Evolutionary conservation across 2,113 vertebrate species (phyloP).

Genomic region (Seriola rivoliana): DNA sequence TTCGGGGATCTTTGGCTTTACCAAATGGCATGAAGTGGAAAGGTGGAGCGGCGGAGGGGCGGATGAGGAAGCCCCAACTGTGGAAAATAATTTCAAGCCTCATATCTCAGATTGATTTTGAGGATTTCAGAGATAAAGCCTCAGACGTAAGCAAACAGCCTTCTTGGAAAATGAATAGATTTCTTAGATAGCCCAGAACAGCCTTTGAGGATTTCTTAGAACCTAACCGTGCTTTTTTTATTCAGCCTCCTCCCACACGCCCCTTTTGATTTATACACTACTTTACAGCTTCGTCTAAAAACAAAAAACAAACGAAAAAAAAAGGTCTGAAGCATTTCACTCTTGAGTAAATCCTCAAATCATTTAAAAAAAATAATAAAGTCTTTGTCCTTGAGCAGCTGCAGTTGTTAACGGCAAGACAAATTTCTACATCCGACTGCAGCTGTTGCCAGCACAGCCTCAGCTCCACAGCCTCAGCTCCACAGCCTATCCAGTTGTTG

Average conservation of each 20-base stretch:
- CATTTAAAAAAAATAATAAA: constrained; percentile 13
- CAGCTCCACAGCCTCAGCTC: background rate
- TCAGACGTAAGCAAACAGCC: constrained; percentile 50
- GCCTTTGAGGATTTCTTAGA: constrained; percentile 41
- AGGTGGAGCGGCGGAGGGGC: background rate
- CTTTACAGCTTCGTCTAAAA: background rate
- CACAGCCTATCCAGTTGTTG: constrained; percentile 8
- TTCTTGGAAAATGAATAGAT: constrained; percentile 51
- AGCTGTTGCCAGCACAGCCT: constrained; percentile 38
- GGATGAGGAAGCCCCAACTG: background rate
- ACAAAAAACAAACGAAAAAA: background rate
- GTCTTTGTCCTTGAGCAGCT: constrained; percentile 51
- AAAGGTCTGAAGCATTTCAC: constrained; percentile 9
- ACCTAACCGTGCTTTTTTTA: background rate
- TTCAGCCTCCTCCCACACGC: background rate
- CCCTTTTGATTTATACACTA: constrained; percentile 10
- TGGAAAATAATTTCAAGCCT: constrained; percentile 62
- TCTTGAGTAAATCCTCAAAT: constrained; percentile 18
- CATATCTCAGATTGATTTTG: constrained; percentile 66
- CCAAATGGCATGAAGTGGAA: constrained; percentile 21
- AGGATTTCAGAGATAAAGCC: constrained; percentile 62
- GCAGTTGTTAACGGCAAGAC: constrained; percentile 2
- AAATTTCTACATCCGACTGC: constrained; percentile 7
- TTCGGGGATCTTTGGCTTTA: constrained; percentile 18
- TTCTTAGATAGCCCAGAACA: constrained; percentile 48